phyloP scores from a whole-genome alignment of 2,888 invertebrate genomes.

The Philaethria dido region DNA sequence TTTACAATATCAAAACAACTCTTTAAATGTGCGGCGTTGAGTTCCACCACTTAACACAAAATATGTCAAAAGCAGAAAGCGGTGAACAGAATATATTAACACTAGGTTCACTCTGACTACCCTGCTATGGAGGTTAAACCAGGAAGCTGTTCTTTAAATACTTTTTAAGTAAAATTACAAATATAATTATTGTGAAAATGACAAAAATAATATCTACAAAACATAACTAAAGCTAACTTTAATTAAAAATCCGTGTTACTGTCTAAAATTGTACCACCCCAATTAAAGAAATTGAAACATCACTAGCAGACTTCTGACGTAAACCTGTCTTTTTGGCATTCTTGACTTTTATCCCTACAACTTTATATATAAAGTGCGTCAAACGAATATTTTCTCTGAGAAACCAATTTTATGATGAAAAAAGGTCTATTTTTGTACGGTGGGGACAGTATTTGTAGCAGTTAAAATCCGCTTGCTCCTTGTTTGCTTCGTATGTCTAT shows the following conservation, averaged over 20 bases:
- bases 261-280: background rate
- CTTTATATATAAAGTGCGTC: constrained; percentile 20
- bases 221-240: background rate
- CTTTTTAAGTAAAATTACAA: too few relatives aligned
- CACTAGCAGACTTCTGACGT: constrained; percentile 15
- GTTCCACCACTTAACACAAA: too few relatives aligned
- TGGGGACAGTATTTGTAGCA: constrained; percentile 53
- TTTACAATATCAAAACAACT: too few relatives aligned
- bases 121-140: too few relatives aligned
- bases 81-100: too few relatives aligned
- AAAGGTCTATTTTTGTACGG: constrained; percentile 43
- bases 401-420: constrained; percentile 35
- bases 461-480: constrained; percentile 64
- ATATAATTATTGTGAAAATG: background rate
- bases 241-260: background rate
- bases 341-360: constrained; percentile 52
- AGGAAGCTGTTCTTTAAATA: too few relatives aligned
- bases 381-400: constrained; percentile 35
- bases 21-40: too few relatives aligned
- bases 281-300: constrained; percentile 25
- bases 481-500: constrained; percentile 59
- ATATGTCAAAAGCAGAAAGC: too few relatives aligned
- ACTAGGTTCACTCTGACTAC: too few relatives aligned
- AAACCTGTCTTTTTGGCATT: constrained; percentile 51
- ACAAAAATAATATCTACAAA: background rate